Conservation (phyloP, 2,888 invertebrate species). For the Criorhina ranunculi region DNA sequence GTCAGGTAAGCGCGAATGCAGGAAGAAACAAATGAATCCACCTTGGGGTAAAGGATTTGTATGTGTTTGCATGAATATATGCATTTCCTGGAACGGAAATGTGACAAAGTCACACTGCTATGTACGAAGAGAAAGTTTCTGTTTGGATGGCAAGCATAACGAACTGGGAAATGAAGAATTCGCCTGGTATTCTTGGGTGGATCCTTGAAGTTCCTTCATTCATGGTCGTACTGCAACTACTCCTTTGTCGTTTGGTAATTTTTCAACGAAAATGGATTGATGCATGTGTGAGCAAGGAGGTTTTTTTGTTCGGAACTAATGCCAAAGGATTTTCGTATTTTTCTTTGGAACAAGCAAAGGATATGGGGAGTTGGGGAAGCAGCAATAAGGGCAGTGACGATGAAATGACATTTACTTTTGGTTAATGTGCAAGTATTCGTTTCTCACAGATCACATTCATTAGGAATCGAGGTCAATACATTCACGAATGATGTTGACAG, state of each 20-base stretch:
- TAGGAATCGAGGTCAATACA: neutral
- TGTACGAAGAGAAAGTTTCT: constrained; percentile 29
- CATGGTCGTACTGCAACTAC: neutral
- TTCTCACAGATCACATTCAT: neutral
- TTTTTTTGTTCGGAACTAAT: constrained; percentile 27
- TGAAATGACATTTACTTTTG: neutral
- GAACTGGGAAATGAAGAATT: constrained; percentile 57
- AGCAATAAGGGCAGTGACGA: neutral
- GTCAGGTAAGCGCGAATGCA: neutral
- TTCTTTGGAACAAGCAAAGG: neutral
- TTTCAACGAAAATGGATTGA: constrained; percentile 31
- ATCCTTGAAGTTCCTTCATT: constrained; percentile 22
- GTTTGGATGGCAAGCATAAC: constrained; percentile 7
- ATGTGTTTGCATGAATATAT: constrained; percentile 33
- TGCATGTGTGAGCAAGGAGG: constrained; percentile 17
- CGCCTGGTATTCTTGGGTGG: constrained; percentile 47
- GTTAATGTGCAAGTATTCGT: neutral
- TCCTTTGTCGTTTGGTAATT: constrained; percentile 43
- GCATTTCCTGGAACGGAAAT: constrained; percentile 57
- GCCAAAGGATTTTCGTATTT: constrained; percentile 28
- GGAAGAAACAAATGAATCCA: constrained; percentile 22
- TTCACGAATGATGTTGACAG: constrained; percentile 8
- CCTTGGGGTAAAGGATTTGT: constrained; percentile 36
- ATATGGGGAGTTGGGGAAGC: constrained; percentile 7
- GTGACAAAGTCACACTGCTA: constrained; percentile 60